Base-by-base conservation (phyloP, 1,140 invertebrate genomes). In the Triops cancriformis region DNA sequence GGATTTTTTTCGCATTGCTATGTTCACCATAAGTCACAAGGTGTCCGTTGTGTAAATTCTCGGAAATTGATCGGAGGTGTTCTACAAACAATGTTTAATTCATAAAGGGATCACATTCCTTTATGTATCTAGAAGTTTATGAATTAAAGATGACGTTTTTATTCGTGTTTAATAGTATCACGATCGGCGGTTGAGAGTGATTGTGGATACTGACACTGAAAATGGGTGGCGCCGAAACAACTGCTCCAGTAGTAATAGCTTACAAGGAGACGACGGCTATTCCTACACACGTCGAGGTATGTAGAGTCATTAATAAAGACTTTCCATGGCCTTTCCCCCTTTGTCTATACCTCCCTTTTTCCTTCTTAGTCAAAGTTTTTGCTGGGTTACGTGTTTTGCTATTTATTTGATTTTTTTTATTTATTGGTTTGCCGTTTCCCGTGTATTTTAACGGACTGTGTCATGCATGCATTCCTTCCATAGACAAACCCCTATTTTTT, bases 121-220 rank as follows among this genome's bases (percentile, higher is more conserved):
- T 10, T 18, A 74, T 6, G 7, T 42, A 42, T n/a, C 4, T 7
- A 74, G 64, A 51, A 76, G n/a, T 18, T 37, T 27, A 26, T 28
- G 72, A 41, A 37, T 42, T 23, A 77, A 23, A 72, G 14, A 73
- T 73, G 28, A 37, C 31, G 11, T 76, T 76, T 73, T 28, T 72
- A 41, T 73, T 79, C 18, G 51, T 18, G 18, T 43, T 76, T 81
- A 84, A 76, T 79, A 87, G 86, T 84, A 84, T 26, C 83, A 83
- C 75, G 86, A 87, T 74, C 83, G 84, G 76, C 84, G 82, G 31
- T 85, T 85, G 79, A 81, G 80, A 3, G 81, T 83, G 0, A 85
- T 83, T 43, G 82, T 87, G 1, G 84, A 87, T 77, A 81, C 80
- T 6, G 79, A 81, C 0, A 76, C 79, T 5, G 81, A 81, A 18